Percentiles rank a stretch among this genome's conserved stretches.
These are phyloP conservation scores for Ricordea florida DNA, from an alignment of 92 coral and sea anemone genomes.

Conservation along the genomic window DNA sequence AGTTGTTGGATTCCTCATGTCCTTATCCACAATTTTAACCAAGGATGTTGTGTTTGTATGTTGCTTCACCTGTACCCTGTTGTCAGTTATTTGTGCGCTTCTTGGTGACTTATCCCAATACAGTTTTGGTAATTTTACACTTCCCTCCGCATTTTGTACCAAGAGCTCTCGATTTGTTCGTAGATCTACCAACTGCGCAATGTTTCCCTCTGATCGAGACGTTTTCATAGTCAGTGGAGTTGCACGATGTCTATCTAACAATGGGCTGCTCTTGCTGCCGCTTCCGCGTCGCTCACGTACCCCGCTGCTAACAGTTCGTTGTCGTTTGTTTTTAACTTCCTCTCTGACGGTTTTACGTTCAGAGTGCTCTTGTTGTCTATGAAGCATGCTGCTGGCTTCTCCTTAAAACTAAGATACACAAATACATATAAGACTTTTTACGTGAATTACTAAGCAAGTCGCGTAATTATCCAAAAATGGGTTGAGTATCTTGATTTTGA, in stretches of 20 bases:
- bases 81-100: background rate
- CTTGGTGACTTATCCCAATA: background rate
- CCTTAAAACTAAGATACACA: too few species aligned
- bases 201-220: slow-evolving; percentile 17
- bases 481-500: too few species aligned
- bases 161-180: background rate
- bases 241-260: background rate
- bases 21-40: background rate
- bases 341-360: background rate
- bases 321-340: background rate
- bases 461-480: too few species aligned
- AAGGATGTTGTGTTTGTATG: too few species aligned
- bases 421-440: too few species aligned
- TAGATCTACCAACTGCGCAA: background rate
- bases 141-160: background rate
- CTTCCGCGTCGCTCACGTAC: background rate
- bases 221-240: background rate
- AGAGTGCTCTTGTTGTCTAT: too few species aligned
- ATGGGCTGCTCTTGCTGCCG: background rate
- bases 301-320: background rate
- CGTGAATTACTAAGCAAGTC: too few species aligned
- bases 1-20: background rate
- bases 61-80: background rate
- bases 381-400: too few species aligned
- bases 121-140: slow-evolving; percentile 5